Evolutionary conservation across 2,888 invertebrate genomes (phyloP).

Genomic region (Caenorhabditis plicata): DNA sequence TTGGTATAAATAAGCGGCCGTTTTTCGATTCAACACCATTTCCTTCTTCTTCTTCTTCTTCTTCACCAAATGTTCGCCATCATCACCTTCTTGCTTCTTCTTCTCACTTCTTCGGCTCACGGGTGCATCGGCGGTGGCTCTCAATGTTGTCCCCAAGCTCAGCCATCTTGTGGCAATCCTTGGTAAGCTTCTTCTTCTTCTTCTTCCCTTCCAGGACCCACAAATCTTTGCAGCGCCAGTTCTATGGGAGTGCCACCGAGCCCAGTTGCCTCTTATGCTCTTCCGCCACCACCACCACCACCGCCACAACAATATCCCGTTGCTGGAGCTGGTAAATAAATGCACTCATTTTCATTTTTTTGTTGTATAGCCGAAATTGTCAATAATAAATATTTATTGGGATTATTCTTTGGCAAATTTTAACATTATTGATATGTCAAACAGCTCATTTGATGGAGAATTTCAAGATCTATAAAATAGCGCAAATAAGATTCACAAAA

Average conservation of each 20-base stretch:
- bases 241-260: slow-evolving; percentile 8
- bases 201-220: background rate
- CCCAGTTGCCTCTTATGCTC: slow-evolving; percentile 11
- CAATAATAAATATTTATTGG: too few species aligned
- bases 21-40: too few species aligned
- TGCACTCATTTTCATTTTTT: too few species aligned
- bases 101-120: slow-evolving; percentile 7
- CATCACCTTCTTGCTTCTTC: slow-evolving; percentile 15
- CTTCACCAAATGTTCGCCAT: slow-evolving; percentile 7
- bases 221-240: slow-evolving; percentile 11
- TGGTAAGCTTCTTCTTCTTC: slow-evolving; percentile 9
- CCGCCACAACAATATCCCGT: too few species aligned
- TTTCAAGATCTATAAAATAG: too few species aligned
- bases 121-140: slow-evolving; percentile 17
- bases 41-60: too few species aligned
- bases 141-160: slow-evolving; percentile 20
- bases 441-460: too few species aligned
- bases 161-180: slow-evolving; percentile 21
- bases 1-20: background rate
- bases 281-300: slow-evolving; percentile 15
- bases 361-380: too few species aligned
- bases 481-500: too few species aligned
- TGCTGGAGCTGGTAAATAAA: too few species aligned
- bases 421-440: too few species aligned
- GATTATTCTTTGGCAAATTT: too few species aligned